Base-by-base conservation (phyloP, 2,797 vertebrate genomes). In the Helarctos malayanus region DNA sequence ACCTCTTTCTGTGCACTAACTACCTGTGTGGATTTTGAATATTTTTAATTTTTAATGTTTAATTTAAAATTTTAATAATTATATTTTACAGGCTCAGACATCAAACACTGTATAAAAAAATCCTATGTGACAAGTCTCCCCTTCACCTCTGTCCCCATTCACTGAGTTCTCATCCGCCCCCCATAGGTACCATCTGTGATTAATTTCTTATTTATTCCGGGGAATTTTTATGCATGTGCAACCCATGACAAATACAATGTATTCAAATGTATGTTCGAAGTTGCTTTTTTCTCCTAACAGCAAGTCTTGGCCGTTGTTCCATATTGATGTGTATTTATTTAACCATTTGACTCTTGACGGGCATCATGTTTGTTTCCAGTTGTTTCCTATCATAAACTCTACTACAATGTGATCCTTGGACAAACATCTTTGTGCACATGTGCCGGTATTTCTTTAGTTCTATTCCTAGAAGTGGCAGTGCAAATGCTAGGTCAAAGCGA, bases 151-250 rank as follows among this genome's bases (percentile, higher is more conserved):
- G 10, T 91, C 27, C 61, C 27, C 56, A 3, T 92, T 93, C 41
- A 68, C 45, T 73, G 56, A 29, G 10, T 95, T 61, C 45, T 38
- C 32, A 2, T 85, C 19, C 41, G 52, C 29, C 12, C 14, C 65
- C 6, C 23, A 9, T 91, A 93, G 86, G 79, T 91, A 61, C 87
- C 87, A 96, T 91, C 92, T 97, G 94, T 92, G 88, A 63, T 45
- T 86, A 54, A 91, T 96, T 95, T 89, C 79, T 94, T 93, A 32
- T 93, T 87, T 87, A 52, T 86, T 71, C 63, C 29, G 81, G 84
- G 41, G 49, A 75, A 61, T 92, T 89, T 78, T 96, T 89, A 89
- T 84, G 47, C 75, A 78, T 89, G 52, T 86, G 80, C 15, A 87
- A 23, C 21, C 83, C 32, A n/a, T 71, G 68, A 9, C 89, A 96